phyloP scores from a whole-genome alignment of 2,797 vertebrate species.

The Pseudomugil tenellus region DNA sequence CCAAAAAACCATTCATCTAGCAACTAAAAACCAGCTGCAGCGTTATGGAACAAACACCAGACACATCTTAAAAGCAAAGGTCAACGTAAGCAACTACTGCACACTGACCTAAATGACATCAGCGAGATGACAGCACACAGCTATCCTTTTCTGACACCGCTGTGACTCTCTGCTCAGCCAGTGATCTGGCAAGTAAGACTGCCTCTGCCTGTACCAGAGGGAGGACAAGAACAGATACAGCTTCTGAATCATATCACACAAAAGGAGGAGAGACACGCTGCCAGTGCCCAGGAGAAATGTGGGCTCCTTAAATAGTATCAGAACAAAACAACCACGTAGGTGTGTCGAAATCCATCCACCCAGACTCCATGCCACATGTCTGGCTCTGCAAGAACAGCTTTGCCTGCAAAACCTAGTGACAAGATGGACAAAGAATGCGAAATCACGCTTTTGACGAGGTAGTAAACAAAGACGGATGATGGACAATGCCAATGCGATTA shows the following conservation, averaged over 20 bases:
- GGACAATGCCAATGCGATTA: background rate
- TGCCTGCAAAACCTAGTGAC: conserved; percentile 38
- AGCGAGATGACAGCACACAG: conserved; percentile 64
- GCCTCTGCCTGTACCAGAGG: conserved; percentile 71
- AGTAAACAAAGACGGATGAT: conserved; percentile 21
- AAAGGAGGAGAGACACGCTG: conserved; percentile 74
- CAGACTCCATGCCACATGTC: conserved; percentile 58
- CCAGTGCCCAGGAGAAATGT: conserved; percentile 79
- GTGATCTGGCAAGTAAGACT: conserved; percentile 70
- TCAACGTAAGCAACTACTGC: conserved; percentile 66
- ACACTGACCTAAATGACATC: conserved; percentile 77
- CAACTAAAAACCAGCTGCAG: conserved; percentile 51
- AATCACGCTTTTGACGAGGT: conserved; percentile 14
- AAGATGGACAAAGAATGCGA: conserved; percentile 19
- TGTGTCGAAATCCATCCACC: conserved; percentile 73
- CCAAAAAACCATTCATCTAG: conserved; percentile 45
- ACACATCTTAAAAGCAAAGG: conserved; percentile 72
- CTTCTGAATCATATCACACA: conserved; percentile 78
- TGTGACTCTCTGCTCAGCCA: conserved; percentile 65
- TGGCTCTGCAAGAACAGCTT: conserved; percentile 54
- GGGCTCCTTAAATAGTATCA: conserved; percentile 79
- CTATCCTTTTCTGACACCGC: conserved; percentile 66
- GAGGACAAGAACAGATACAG: conserved; percentile 76
- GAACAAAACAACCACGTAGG: conserved; percentile 75
- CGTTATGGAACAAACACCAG: conserved; percentile 41